A percentile compares a stretch with the other conserved stretches of the same genome.
phyloP scores from a whole-genome alignment of 2,113 vertebrate genomes.

The Leptobrachium leishanense region DNA sequence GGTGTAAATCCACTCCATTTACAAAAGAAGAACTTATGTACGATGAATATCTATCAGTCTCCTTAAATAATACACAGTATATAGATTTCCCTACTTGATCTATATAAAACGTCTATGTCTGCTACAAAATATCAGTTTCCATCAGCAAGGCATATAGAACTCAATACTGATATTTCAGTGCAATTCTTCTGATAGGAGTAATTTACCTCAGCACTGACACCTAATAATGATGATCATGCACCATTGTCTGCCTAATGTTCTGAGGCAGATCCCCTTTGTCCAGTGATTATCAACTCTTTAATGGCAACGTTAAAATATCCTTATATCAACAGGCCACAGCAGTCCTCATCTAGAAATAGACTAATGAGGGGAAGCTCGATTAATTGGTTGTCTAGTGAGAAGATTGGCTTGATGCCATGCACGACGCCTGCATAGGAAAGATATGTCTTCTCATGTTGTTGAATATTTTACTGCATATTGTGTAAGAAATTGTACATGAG shows the following conservation, averaged over 20 bases:
- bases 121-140: too few relatives aligned
- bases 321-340: conserved; percentile 45
- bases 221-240: conserved; percentile 41
- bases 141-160: too few relatives aligned
- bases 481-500: neutral
- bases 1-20: too few relatives aligned
- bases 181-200: conserved; percentile 27
- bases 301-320: conserved; percentile 41
- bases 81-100: too few relatives aligned
- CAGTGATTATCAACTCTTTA: conserved; percentile 45
- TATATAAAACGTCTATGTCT: too few relatives aligned
- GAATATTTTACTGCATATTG: conserved; percentile 21
- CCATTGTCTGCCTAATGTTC: conserved; percentile 45
- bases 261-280: conserved; percentile 41
- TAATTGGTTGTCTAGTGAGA: conserved; percentile 44
- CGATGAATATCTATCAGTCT: too few relatives aligned
- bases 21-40: too few relatives aligned
- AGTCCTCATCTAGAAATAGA: conserved; percentile 44
- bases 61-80: too few relatives aligned
- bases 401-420: conserved; percentile 35
- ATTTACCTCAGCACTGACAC: conserved; percentile 27
- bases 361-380: conserved; percentile 45
- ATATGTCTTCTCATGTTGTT: conserved; percentile 37
- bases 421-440: conserved; percentile 29
- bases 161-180: neutral